A percentile compares a stretch with the other conserved stretches of the same genome.
Conservation (phyloP, 2,888 invertebrate genomes). For the Patella ulyssiponensis region DNA sequence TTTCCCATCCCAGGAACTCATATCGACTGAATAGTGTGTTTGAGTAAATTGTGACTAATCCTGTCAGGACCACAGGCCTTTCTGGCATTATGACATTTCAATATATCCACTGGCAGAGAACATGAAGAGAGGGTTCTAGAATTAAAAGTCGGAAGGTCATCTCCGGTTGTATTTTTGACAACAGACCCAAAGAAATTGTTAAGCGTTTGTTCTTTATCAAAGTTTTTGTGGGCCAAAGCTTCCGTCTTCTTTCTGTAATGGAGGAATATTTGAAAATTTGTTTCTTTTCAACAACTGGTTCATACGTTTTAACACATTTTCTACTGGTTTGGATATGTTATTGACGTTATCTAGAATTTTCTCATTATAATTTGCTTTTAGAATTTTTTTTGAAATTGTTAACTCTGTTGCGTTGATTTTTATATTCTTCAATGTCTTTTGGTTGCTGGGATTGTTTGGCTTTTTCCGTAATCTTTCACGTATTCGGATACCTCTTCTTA, state of each 20-base stretch:
- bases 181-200: not conserved
- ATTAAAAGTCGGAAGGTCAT: not conserved
- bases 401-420: not conserved
- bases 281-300: not conserved
- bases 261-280: not conserved
- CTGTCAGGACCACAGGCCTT: not conserved
- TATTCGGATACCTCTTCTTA: not conserved
- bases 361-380: not conserved
- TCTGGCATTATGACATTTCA: not conserved
- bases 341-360: not conserved
- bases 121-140: not conserved
- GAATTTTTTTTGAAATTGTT: not conserved
- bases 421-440: too few relatives aligned
- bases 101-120: not conserved
- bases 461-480: too few relatives aligned
- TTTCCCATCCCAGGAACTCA: constrained; percentile 9
- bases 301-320: not conserved
- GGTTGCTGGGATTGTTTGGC: too few relatives aligned
- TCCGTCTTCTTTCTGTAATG: not conserved
- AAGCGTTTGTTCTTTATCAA: too few relatives aligned
- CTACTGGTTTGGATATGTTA: not conserved
- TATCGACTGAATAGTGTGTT: not conserved
- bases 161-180: not conserved
- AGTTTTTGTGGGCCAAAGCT: too few relatives aligned
- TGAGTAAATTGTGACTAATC: not conserved